These are phyloP conservation scores for Pseudochirops corinnae DNA, from an alignment of 2,797 vertebrate genomes.

Conservation along the genomic window DNA sequence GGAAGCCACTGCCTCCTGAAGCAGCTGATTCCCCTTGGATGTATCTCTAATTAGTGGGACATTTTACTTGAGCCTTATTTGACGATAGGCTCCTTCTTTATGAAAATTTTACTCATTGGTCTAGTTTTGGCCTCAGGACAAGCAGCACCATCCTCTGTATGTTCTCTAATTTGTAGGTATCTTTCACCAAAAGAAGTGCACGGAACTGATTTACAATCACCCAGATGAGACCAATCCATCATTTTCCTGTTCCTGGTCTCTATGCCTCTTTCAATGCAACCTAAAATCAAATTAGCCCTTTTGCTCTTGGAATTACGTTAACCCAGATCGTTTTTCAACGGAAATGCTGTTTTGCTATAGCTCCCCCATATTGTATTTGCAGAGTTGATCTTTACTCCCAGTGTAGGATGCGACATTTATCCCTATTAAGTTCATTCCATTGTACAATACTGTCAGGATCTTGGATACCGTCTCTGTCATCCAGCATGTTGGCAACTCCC, in stretches of 20 bases:
- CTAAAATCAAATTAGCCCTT: background rate
- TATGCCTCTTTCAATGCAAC: background rate
- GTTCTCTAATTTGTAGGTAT: background rate
- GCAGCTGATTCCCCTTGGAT: background rate
- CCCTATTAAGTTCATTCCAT: background rate
- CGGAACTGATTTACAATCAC: background rate
- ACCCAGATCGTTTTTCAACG: background rate
- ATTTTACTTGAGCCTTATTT: background rate
- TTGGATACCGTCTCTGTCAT: background rate
- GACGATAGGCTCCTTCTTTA: background rate
- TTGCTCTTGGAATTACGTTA: background rate
- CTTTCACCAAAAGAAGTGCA: background rate
- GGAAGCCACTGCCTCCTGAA: background rate
- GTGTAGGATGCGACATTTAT: background rate
- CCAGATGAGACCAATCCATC: background rate
- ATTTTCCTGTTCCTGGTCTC: background rate
- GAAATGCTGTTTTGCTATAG: background rate
- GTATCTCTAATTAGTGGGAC: background rate
- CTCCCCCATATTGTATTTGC: background rate
- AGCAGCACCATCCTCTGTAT: background rate
- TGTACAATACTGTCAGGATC: background rate
- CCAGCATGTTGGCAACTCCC: background rate
- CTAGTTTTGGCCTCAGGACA: background rate
- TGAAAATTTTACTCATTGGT: background rate
- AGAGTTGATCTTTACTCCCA: background rate